Conservation (phyloP, 2,113 vertebrate species). For the Lampris incognitus region DNA sequence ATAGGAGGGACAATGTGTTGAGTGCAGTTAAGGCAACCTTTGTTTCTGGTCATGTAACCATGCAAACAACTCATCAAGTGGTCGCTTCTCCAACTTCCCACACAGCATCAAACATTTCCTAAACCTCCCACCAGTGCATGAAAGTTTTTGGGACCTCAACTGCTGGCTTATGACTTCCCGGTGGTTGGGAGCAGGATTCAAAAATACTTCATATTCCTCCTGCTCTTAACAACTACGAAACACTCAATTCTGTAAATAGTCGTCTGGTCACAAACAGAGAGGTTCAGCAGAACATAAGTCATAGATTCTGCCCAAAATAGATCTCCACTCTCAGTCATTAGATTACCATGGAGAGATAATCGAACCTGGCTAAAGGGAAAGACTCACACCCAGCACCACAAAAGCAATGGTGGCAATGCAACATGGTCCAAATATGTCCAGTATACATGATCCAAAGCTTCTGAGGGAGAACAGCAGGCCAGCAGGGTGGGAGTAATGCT, state of each 20-base stretch:
- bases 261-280: not conserved
- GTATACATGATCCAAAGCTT: constrained; percentile 46
- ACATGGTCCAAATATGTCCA: constrained; percentile 21
- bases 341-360: not conserved
- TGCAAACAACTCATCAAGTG: constrained; percentile 76
- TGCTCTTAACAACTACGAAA: not conserved
- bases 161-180: constrained; percentile 7
- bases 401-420: constrained; percentile 9
- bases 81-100: constrained; percentile 60
- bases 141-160: constrained; percentile 35
- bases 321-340: not conserved
- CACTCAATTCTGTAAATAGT: constrained; percentile 1
- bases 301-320: not conserved
- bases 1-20: constrained; percentile 74
- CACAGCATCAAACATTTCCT: constrained; percentile 54
- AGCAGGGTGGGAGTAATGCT: constrained; percentile 63
- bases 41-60: constrained; percentile 82
- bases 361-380: not conserved
- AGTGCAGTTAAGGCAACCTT: constrained; percentile 80
- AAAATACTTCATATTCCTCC: not conserved
- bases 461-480: constrained; percentile 54
- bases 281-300: not conserved
- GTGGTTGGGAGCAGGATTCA: constrained; percentile 2
- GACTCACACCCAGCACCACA: not conserved
- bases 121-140: constrained; percentile 58